Percentiles rank a stretch among this genome's conserved stretches.
These are phyloP conservation scores for Neotoma lepida DNA, from an alignment of 2,113 vertebrate species.

Conservation along the genomic window DNA sequence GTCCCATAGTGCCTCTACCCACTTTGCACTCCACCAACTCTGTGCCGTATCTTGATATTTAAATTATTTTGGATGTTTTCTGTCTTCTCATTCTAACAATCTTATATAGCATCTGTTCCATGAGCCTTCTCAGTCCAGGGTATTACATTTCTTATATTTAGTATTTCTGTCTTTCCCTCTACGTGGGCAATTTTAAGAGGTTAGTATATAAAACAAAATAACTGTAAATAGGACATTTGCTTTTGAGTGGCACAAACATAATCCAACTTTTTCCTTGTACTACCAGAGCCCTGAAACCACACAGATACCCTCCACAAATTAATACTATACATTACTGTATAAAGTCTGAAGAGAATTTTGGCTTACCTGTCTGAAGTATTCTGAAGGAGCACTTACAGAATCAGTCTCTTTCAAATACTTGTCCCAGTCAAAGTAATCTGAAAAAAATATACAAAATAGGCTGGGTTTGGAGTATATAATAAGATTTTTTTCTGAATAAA, in stretches of 20 bases:
- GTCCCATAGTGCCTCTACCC: background rate
- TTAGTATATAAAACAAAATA: constrained; percentile 43
- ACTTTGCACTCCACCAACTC: background rate
- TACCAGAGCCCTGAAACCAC: constrained; percentile 34
- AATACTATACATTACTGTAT: constrained; percentile 42
- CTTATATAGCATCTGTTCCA: constrained; percentile 40
- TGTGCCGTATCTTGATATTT: background rate
- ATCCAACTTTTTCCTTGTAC: constrained; percentile 38
- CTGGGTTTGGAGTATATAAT: background rate
- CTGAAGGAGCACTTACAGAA: constrained; percentile 89
- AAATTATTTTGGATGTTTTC: constrained; percentile 42
- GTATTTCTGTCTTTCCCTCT: constrained; percentile 43
- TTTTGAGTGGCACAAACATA: constrained; percentile 24
- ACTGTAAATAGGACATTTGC: constrained; percentile 51
- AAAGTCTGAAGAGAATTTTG: constrained; percentile 50
- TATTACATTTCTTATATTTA: constrained; percentile 48
- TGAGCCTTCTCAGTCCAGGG: background rate
- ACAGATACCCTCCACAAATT: constrained; percentile 22
- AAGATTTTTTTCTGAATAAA: constrained; percentile 25
- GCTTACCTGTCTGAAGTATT: constrained; percentile 95
- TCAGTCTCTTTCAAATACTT: constrained; percentile 94
- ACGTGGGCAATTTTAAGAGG: constrained; percentile 26
- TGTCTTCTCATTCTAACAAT: constrained; percentile 30
- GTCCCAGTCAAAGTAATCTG: constrained; percentile 94
- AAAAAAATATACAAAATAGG: constrained; percentile 57